Base-by-base conservation (phyloP, 2,113 vertebrate species). In the Trachemys scripta region DNA sequence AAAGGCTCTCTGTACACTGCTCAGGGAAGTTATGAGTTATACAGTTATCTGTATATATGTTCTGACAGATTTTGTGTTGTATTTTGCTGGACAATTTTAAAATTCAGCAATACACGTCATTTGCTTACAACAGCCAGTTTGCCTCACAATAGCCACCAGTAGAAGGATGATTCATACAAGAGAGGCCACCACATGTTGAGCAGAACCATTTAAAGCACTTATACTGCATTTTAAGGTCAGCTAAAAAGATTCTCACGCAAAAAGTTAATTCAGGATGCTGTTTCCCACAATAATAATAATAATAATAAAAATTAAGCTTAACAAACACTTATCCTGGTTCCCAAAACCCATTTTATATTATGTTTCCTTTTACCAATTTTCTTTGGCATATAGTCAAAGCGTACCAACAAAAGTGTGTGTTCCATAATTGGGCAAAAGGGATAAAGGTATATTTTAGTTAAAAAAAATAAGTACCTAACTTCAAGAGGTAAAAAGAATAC, bases 91-190 rank as follows among this genome's bases (percentile, higher is more conserved):
- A 84, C 83, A 97, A 82, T 94, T 97, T 84, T 95, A 85, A 95
- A 93, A 97, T 97, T 94, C 91, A 93, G 95, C 95, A 92, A 89
- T 65, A 84, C 72, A 83, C 94, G 93, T 97, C 97, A 98, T 97
- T 94, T 95, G 97, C 96, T 98, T 97, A 97, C 96, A 95, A 2
- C 97, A 97, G 95, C 89, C 96, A 96, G n/a, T 95, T 97, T 96
- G 69, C 84, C 83, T 96, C 94, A 84, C 79, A 5, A 89, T 87
- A 95, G 94, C 95, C 94, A 94, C 31, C 1, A n/a, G 92, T 95
- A 54, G 93, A 69, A 93, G 96, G 80, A 92, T 98, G 97, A 98
- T 91, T 98, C 98, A 98, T 95, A 25, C 87, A 80, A 84, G 88
- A 89, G 78, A 94, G 88, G 95, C 96, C 97, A 82, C 79, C 93